Conservation (phyloP, 2,113 vertebrate genomes). For the Tragelaphus buxtoni region DNA sequence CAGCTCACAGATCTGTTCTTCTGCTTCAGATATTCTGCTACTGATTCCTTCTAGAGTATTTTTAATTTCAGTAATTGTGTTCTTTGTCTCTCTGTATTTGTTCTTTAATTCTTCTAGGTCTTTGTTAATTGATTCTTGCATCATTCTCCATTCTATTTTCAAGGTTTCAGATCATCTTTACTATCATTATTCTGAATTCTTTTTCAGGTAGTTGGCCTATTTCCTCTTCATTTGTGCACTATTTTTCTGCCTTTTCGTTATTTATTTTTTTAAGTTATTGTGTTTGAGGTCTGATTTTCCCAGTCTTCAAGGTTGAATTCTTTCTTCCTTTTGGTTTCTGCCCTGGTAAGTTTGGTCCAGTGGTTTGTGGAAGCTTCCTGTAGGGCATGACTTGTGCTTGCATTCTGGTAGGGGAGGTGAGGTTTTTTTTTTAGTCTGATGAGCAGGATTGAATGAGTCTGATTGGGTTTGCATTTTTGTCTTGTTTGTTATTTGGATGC, state of each 20-base stretch:
- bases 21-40: background rate
- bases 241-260: background rate
- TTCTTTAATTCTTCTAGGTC: background rate
- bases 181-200: too few relatives aligned
- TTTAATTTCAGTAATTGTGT: background rate
- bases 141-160: background rate
- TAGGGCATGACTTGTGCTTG: background rate
- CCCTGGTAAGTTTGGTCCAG: background rate
- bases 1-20: background rate
- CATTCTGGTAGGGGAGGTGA: background rate
- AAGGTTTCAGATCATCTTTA: background rate
- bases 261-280: background rate
- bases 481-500: background rate
- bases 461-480: background rate
- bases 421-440: background rate
- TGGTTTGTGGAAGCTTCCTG: background rate
- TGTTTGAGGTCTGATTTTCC: background rate
- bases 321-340: background rate
- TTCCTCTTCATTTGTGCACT: background rate
- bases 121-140: background rate
- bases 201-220: background rate
- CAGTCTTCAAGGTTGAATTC: background rate
- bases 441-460: background rate
- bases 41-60: background rate
- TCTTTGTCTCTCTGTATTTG: background rate